Percentiles rank a stretch among this genome's conserved stretches.
These are phyloP conservation scores for Drosophila lowei DNA, from an alignment of 1,140 invertebrate species.

Conservation along the genomic window DNA sequence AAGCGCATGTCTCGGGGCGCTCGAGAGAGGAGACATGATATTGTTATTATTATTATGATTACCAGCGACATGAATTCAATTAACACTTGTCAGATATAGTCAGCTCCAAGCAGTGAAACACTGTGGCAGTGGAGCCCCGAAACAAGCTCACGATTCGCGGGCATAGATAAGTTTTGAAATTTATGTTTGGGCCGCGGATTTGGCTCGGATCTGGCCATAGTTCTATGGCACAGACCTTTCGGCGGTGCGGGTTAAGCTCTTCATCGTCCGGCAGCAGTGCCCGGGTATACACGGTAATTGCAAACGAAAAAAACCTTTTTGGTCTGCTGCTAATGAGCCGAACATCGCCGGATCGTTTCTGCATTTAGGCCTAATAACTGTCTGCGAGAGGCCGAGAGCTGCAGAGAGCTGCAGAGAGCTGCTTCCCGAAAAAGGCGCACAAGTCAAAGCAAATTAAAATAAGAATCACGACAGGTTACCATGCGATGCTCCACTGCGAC, in stretches of 20 bases:
- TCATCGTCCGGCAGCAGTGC: too few species aligned
- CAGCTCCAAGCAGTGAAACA: constrained; percentile 38
- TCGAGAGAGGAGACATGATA: constrained; percentile 65
- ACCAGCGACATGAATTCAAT: constrained; percentile 83
- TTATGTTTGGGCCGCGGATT: constrained; percentile 45
- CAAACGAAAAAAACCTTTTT: constrained; percentile 34
- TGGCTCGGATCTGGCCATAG: constrained; percentile 30
- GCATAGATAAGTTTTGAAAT: constrained; percentile 65
- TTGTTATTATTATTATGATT: constrained; percentile 83
- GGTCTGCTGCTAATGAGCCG: constrained; percentile 67
- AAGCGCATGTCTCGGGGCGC: constrained; percentile 71
- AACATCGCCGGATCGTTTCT: constrained; percentile 67
- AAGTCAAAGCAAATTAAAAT: constrained; percentile 82
- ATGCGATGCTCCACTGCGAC: constrained; percentile 60
- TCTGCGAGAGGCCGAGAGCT: constrained; percentile 40
- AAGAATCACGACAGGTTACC: constrained; percentile 82
- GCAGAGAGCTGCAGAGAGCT: constrained; percentile 26
- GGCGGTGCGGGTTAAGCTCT: too few species aligned
- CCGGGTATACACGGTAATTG: constrained; percentile 28
- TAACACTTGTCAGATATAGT: constrained; percentile 82
- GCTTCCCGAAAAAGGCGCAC: constrained; percentile 71
- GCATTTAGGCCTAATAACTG: constrained; percentile 79
- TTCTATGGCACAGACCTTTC: neutral
- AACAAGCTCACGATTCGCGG: constrained; percentile 69
- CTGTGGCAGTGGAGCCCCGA: constrained; percentile 5